phyloP scores from a whole-genome alignment of 2,888 invertebrate genomes.

The Tholera decimalis region DNA sequence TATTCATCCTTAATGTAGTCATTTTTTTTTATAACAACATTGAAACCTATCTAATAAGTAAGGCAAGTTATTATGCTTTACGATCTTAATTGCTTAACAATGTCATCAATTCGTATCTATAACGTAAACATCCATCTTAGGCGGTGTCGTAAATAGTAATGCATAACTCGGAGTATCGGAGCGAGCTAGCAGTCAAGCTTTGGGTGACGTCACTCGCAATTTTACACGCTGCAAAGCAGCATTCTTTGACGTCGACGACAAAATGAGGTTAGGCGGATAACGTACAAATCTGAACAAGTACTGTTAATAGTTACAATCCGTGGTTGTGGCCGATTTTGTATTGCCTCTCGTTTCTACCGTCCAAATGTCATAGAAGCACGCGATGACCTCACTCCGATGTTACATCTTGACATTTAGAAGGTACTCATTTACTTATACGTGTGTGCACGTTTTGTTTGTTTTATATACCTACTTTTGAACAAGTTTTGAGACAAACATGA shows the following conservation, averaged over 20 bases:
- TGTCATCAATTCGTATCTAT: constrained; percentile 58
- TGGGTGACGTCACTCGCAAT: constrained; percentile 55
- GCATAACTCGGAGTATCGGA: constrained; percentile 47
- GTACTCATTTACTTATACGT: constrained; percentile 35
- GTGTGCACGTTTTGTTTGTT: constrained; percentile 42
- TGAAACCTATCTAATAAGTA: constrained; percentile 25
- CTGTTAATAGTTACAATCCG: constrained; percentile 41
- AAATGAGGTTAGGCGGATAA: constrained; percentile 57
- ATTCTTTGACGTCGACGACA: constrained; percentile 47
- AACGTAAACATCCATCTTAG: constrained; percentile 61
- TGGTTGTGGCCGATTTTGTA: constrained; percentile 28
- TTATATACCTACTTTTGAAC: constrained; percentile 27
- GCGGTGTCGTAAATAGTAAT: constrained; percentile 50
- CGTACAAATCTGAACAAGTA: constrained; percentile 51
- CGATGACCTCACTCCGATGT: constrained; percentile 70
- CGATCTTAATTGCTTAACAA: constrained; percentile 47
- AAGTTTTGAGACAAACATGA: constrained; percentile 24
- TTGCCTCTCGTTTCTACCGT: constrained; percentile 46
- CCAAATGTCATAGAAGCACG: constrained; percentile 66
- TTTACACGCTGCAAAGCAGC: constrained; percentile 35
- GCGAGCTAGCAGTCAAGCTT: constrained; percentile 40
- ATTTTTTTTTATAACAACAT: constrained; percentile 29
- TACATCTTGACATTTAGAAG: constrained; percentile 71
- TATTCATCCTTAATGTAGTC: constrained; percentile 33
- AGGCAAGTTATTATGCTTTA: constrained; percentile 32